Evolutionary conservation across 2,797 vertebrate genomes (phyloP), one percentile per base, ranked within the genome.

Genomic region (Morelia viridis): DNA sequence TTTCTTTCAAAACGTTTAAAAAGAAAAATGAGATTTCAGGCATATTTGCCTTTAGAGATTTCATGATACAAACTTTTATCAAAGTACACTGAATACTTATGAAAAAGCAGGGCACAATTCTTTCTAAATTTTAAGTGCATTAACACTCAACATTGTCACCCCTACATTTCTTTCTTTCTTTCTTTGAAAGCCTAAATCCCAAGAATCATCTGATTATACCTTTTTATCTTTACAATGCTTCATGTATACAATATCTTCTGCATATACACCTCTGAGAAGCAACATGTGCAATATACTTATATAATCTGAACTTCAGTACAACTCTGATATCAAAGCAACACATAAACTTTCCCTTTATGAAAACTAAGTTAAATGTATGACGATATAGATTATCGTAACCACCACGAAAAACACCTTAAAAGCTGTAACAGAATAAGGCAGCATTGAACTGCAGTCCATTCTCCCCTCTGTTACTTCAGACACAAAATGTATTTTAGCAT

Each of bases 291-390:
- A 50, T 89, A 0, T 83, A 76, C 91, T 89, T 28, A n/a, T 89
- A 95, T 89, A 95, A 93, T 56, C 10, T 22, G 64, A 88, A 35
- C 71, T 93, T 93, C 71, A 53, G 92, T 84, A 76, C 1, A 90
- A 35, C 80, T 91, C 24, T 10, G 91, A 89, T 84, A 92, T 60
- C 68, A 92, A 89, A 26, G 89, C 85, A 94, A 90, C 3, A 41
- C 62, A 85, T 3, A 64, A 5, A 35, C 65, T 93, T 91, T 7
- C 56, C 64, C 92, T 91, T 86, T 85, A 3, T 56, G 28, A 92
- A 61, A 68, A 92, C 90, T 6, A 93, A 95, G 35, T 22, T 1
- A 89, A 60, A 50, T 8, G 84, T 4, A 85, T 62, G 91, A 71
- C 24, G 53, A 91, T 89, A 86, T 61, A 92, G 91, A 93, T 80